phyloP scores from a whole-genome alignment of 2,113 vertebrate species.

The Myrmecobius fasciatus region DNA sequence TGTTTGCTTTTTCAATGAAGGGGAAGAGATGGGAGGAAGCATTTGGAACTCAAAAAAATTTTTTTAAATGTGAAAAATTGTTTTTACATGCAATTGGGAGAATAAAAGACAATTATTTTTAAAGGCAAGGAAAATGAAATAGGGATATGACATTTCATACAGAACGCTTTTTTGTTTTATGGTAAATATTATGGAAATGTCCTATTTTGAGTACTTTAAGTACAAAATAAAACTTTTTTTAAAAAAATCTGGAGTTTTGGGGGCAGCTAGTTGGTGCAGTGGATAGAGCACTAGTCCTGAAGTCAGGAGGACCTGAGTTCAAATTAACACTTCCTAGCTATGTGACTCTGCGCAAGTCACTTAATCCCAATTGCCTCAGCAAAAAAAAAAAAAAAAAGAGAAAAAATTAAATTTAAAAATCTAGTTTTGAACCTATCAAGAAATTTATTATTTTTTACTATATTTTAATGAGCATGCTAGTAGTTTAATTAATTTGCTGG shows the following conservation, averaged over 20 bases:
- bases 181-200: not conserved
- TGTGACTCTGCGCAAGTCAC: no score
- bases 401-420: no score
- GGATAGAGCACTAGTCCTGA: no score
- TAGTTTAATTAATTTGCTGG: not conserved
- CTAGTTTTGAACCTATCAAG: conserved; percentile 23
- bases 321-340: no score
- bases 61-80: not conserved
- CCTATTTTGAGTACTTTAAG: not conserved
- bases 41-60: not conserved
- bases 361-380: no score
- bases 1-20: no score
- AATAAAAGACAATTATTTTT: not conserved
- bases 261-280: no score
- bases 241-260: not conserved
- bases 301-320: no score
- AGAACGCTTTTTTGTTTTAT: not conserved
- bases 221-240: not conserved
- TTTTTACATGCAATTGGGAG: not conserved
- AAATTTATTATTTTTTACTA: not conserved
- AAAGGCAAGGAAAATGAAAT: not conserved
- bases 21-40: no score
- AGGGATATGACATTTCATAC: not conserved
- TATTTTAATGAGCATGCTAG: not conserved
- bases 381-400: no score